phyloP scores from a whole-genome alignment of 1,140 invertebrate genomes.

The Anagrus nilaparvatae region DNA sequence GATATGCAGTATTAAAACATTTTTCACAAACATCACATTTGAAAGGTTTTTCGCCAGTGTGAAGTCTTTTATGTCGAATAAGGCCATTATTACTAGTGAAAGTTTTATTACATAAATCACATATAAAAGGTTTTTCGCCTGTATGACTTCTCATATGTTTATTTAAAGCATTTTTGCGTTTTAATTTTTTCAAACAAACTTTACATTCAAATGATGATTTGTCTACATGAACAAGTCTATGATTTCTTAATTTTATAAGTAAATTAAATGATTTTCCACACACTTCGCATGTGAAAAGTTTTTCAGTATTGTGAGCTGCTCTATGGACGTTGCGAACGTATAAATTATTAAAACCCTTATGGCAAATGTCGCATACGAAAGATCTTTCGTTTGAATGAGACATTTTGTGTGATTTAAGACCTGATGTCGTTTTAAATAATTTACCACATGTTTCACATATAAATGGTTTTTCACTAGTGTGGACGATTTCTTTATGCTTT shows the following conservation, averaged over 20 bases:
- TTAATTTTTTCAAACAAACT: no score
- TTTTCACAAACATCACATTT: constrained; percentile 38
- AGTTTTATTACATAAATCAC: constrained; percentile 38
- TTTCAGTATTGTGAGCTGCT: constrained; percentile 12
- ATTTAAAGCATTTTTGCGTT: no score
- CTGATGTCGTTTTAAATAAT: no score
- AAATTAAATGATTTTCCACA: constrained; percentile 44
- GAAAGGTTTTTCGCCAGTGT: constrained; percentile 39
- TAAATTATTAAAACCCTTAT: constrained; percentile 50
- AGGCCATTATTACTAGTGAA: constrained; percentile 38
- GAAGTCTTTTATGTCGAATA: constrained; percentile 36
- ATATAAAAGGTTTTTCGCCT: constrained; percentile 44
- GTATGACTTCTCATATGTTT: no score
- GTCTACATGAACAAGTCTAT: no score
- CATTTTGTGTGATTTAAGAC: constrained; percentile 41
- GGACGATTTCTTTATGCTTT: background rate
- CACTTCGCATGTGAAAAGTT: constrained; percentile 38
- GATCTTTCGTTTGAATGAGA: constrained; percentile 64
- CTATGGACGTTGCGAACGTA: constrained; percentile 11
- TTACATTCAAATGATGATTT: no score
- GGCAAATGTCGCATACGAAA: constrained; percentile 61
- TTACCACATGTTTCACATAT: background rate
- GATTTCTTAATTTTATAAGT: constrained; percentile 34
- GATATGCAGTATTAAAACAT: constrained; percentile 36
- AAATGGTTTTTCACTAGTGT: background rate